phyloP scores from a whole-genome alignment of 1,140 invertebrate genomes.

The Cyclina sinensis region DNA sequence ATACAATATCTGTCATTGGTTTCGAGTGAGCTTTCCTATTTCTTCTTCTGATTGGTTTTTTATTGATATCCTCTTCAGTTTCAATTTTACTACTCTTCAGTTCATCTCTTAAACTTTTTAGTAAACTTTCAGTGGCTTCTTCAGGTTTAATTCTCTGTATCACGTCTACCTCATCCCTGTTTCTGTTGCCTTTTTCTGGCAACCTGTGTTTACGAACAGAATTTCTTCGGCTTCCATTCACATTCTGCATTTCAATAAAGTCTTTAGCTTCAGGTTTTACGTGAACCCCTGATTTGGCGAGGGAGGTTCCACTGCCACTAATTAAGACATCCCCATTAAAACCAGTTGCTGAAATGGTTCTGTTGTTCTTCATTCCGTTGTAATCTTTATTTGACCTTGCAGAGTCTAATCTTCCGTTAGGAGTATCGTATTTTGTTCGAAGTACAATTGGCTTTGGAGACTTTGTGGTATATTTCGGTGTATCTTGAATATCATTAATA shows the following conservation, averaged over 20 bases:
- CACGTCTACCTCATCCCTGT: constrained; percentile 71
- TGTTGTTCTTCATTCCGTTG: constrained; percentile 5
- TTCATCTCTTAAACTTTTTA: constrained; percentile 70
- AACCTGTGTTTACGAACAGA: constrained; percentile 14
- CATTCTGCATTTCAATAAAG: constrained; percentile 1
- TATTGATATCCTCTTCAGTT: constrained; percentile 52
- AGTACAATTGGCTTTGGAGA: constrained; percentile 38
- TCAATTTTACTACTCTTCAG: constrained; percentile 79
- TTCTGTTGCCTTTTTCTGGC: constrained; percentile 51
- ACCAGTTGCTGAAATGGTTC: neutral
- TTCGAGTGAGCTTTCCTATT: constrained; percentile 30
- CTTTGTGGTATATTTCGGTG: neutral
- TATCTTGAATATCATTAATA: neutral
- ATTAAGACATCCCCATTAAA: neutral
- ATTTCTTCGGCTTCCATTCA: neutral
- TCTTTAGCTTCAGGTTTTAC: neutral
- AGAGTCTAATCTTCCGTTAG: neutral
- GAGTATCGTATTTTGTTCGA: constrained; percentile 26
- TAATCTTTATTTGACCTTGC: neutral
- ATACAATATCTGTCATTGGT: constrained; percentile 52
- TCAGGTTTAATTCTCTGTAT: constrained; percentile 68
- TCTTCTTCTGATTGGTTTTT: constrained; percentile 47
- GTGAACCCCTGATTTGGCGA: neutral
- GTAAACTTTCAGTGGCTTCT: constrained; percentile 62
- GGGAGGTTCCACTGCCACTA: neutral